Evolutionary conservation across 2,113 vertebrate species (phyloP).

Genomic region (Lagopus leucura): DNA sequence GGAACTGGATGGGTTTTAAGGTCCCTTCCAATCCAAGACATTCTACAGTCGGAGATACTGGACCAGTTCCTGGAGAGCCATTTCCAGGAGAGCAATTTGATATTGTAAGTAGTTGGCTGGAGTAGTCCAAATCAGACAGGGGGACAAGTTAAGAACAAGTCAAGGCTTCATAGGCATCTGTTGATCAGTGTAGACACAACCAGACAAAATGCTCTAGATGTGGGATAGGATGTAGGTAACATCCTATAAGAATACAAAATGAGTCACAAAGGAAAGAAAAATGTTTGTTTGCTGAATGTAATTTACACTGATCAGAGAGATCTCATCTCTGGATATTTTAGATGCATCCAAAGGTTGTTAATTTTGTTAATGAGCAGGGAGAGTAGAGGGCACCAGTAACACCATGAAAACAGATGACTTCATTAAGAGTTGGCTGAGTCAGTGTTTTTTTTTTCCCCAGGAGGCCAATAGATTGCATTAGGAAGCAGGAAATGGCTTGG

Average conservation of each 20-base stretch:
- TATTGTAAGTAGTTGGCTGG: not conserved
- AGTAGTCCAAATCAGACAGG: not conserved
- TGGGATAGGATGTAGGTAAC: not conserved
- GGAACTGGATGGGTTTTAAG: not conserved
- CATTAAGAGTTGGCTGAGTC: slow-evolving; percentile 55
- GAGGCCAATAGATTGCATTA: slow-evolving; percentile 60
- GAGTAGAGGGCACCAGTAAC: slow-evolving; percentile 47
- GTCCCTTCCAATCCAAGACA: not conserved
- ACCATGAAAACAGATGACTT: slow-evolving; percentile 63
- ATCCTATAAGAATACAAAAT: not conserved
- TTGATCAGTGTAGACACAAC: not conserved
- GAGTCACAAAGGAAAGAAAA: not conserved
- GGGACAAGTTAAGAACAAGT: not conserved
- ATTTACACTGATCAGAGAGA: not conserved
- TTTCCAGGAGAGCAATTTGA: not conserved
- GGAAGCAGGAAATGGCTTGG: slow-evolving; percentile 60
- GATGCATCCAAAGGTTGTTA: slow-evolving; percentile 34
- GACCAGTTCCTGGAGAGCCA: not conserved
- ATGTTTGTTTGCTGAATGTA: not conserved
- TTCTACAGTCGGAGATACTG: not conserved
- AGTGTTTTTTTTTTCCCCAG: slow-evolving; percentile 44
- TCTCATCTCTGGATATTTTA: slow-evolving; percentile 35
- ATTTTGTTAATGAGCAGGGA: slow-evolving; percentile 60
- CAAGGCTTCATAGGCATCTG: not conserved
- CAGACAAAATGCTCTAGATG: not conserved